Base-by-base conservation (phyloP, 2,113 vertebrate genomes). In the Mionectes macconnelli region DNA sequence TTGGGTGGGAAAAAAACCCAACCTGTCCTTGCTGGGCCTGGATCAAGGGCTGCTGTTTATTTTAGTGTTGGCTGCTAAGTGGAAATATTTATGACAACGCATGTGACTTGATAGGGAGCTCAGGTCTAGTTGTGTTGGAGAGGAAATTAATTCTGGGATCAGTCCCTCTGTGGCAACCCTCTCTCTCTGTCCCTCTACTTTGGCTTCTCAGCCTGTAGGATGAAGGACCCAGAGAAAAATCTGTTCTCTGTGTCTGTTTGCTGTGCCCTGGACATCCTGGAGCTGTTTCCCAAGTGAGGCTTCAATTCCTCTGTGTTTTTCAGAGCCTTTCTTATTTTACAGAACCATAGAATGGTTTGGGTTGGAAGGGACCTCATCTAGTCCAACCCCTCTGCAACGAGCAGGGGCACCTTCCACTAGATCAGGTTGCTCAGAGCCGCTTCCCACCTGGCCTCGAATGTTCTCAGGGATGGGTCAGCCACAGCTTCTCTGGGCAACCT, bases 1-100 rank as follows among this genome's bases (percentile, higher is more conserved):
- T 60, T 5, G 39, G 24, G 6, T 4, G 24, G 31, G 5, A 19
- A 0, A 4, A 8, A 18, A 8, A 6, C 0, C 3, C 4, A 52
- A 52, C 25, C 10, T 89, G 79, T 92, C 83, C 72, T 92, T 92
- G 83, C 47, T 31, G 21, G 17, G 39, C 35, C 52, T 80, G 55
- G 45, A 77, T 86, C 68, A 86, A 92, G 86, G 89, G 39, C 89
- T 81, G 1, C 0, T 59, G 42, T 18, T 77, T 10, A 0, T 49
- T 63, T 87, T 66, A 20, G 11, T 50, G 42, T 70, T 45, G 59
- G 64, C 80, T 5, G 4, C 45, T 27, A 24, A 85, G 90, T 8
- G 66, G 79, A 72, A 89, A 75, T 83, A 52, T 82, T 95, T 91
- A 37, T 42, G n/a, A 55, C 39, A 74, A 68, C 13, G n/a, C 39